Evolutionary conservation across 2,888 invertebrate genomes (phyloP), one percentile per base, ranked within the genome.

Genomic region (Limnephilus marmoratus): DNA sequence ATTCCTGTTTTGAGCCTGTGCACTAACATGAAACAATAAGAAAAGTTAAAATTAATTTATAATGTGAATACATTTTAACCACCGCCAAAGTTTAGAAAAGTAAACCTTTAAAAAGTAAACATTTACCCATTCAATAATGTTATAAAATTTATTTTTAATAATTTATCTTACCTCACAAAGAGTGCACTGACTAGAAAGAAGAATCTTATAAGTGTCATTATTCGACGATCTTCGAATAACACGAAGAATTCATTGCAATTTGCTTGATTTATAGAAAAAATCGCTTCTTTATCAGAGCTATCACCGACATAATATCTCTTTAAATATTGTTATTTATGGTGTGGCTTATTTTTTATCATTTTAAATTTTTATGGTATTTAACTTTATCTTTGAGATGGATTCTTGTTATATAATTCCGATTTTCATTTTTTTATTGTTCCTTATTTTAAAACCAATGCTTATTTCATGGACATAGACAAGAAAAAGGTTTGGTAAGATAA

Each of bases 1-100:
- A 31, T 12, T 49, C 49, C 87, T 49, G 31, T 68, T 87, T 68
- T 87, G 87, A 53, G 49, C 87, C 31, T 87, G 31, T 13, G 31
- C 45, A 87, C 87, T 87, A 45, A 68, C 24, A 68, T 68, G 9
- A 9, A 68, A 68, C 31, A 15, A 53, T 53, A 1, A 68, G 15
- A 15, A 15, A 7, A 41, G 7, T 41, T 41, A 7, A 41, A 45
- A 45, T 45, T 12, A 12, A 45, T 45, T 12, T 41, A 41, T 41
- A 9, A 41, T 41, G 41, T 41, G 41, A 41, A 1, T 41, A 41
- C 9, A 9, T 41, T 41, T 41, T 41, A 41, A 41, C 41, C 41
- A 41, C 41, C 41, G 7, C 41, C 41, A 41, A 41, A 3, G 7
- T 41, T 41, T 41, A 41, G 41, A 41, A 41, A 5, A 5, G 41